Evolutionary conservation across 2,113 vertebrate genomes (phyloP).

Genomic region (Microcebus ravelobensis): DNA sequence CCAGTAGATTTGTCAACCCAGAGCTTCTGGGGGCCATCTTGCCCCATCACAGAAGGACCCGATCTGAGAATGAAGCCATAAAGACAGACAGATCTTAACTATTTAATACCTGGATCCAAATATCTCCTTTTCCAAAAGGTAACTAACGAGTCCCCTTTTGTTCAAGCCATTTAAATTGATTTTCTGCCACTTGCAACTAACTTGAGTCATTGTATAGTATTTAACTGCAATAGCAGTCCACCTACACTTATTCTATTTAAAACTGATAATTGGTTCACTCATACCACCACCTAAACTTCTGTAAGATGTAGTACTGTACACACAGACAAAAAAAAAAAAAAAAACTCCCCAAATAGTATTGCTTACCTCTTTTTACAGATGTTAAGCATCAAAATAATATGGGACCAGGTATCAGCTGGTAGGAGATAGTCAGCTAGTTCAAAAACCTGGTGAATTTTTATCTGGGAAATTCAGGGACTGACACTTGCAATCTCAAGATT

Average conservation of each 20-base stretch:
- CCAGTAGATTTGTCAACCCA: neutral
- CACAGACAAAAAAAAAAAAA: neutral
- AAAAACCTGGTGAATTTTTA: neutral
- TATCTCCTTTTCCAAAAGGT: neutral
- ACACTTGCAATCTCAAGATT: neutral
- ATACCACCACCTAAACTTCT: neutral
- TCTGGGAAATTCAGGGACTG: neutral
- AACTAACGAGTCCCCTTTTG: neutral
- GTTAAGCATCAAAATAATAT: conserved; percentile 1
- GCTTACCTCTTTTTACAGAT: conserved; percentile 10
- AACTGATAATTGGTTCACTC: conserved; percentile 43
- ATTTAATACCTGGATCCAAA: neutral
- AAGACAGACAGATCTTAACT: neutral
- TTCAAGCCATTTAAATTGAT: conserved; percentile 41
- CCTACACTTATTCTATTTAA: conserved; percentile 60
- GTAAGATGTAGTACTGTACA: neutral
- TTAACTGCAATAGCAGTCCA: conserved; percentile 33
- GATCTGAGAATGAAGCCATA: neutral
- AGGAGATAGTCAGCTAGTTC: neutral
- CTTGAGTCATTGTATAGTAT: conserved; percentile 3
- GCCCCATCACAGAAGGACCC: rapidly evolving
- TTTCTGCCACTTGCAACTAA: conserved; percentile 26
- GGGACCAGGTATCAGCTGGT: neutral
- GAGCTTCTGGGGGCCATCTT: neutral
- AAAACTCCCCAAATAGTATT: neutral